Conservation (phyloP, 2,888 invertebrate genomes). For the Cantharis rufa region DNA sequence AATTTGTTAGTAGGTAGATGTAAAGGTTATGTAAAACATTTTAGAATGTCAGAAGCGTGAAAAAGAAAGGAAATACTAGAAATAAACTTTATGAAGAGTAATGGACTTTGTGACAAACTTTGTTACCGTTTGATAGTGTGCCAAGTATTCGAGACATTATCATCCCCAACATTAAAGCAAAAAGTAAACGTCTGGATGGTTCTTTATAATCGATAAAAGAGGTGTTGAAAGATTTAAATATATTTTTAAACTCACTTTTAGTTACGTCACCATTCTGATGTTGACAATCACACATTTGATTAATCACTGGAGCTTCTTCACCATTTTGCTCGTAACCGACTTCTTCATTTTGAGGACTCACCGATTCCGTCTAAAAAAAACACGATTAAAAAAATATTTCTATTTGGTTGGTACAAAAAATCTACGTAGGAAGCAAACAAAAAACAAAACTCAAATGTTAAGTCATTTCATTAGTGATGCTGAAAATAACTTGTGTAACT, state of each 20-base stretch:
- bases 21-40: not conserved
- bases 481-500: conserved; percentile 11
- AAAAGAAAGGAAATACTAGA: not conserved
- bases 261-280: conserved; percentile 42
- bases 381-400: not conserved
- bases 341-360: conserved; percentile 54
- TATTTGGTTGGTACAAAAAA: not conserved
- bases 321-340: conserved; percentile 49
- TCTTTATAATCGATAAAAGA: not conserved
- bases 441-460: conserved; percentile 9
- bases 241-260: conserved; percentile 40
- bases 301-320: conserved; percentile 46
- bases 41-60: not conserved
- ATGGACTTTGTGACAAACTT: conserved; percentile 8
- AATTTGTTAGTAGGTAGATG: not conserved
- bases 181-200: not conserved
- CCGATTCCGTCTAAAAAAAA: conserved; percentile 51
- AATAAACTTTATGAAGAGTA: conserved; percentile 16
- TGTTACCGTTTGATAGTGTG: conserved; percentile 5
- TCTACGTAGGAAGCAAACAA: conserved; percentile 5
- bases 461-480: conserved; percentile 6
- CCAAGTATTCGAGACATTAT: conserved; percentile 14
- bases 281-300: conserved; percentile 41
- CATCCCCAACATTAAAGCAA: not conserved
- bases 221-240: not conserved